phyloP scores from a whole-genome alignment of 2,888 invertebrate species.

The Mylabris sibirica region DNA sequence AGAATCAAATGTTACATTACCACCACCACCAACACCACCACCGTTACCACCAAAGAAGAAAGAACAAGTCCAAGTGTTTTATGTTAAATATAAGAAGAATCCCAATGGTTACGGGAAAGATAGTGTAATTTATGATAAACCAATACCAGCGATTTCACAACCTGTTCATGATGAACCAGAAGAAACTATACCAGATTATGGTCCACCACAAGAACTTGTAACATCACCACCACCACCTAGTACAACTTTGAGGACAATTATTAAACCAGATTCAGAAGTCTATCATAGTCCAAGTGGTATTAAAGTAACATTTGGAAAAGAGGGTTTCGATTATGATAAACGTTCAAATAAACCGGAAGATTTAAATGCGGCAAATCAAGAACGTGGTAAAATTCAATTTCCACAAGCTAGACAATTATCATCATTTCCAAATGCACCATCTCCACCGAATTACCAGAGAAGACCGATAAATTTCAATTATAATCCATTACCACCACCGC shows the following conservation, averaged over 20 bases:
- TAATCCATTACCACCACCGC: background rate
- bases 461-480: conserved; percentile 36
- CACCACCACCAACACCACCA: conserved; percentile 67
- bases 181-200: conserved; percentile 61
- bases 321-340: conserved; percentile 64
- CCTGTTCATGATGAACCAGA: conserved; percentile 64
- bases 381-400: conserved; percentile 36
- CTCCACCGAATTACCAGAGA: conserved; percentile 25
- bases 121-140: conserved; percentile 80
- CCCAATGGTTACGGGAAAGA: conserved; percentile 74
- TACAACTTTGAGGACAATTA: conserved; percentile 83
- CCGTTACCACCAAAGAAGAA: conserved; percentile 70
- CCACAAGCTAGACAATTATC: conserved; percentile 50
- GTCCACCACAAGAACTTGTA: conserved; percentile 36
- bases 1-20: conserved; percentile 83
- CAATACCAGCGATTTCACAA: conserved; percentile 80
- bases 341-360: conserved; percentile 62
- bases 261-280: conserved; percentile 85
- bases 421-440: conserved; percentile 43
- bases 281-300: conserved; percentile 84
- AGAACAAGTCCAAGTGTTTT: conserved; percentile 89
- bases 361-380: conserved; percentile 36
- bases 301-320: conserved; percentile 81
- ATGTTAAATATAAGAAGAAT: conserved; percentile 90
- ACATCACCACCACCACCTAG: conserved; percentile 67